Base-by-base conservation (phyloP, 2,113 vertebrate species). In the Pagrus major region DNA sequence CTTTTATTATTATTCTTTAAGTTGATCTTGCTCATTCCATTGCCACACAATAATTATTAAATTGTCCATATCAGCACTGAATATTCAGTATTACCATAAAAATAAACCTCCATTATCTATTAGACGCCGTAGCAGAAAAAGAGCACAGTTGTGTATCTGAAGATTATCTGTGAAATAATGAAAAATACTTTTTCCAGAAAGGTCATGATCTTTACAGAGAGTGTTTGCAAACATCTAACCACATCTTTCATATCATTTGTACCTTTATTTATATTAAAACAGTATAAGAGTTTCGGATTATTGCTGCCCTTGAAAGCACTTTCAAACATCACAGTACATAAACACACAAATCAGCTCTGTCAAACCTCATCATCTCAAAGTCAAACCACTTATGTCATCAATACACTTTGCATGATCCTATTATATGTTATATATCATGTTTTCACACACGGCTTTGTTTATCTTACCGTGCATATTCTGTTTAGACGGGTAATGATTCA, bases 401-500 rank as follows among this genome's bases (percentile, higher is more conserved):
- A 8, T 55, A 46, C 5, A 29, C 23, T 18, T 54, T 67, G 52
- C 33, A 76, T 78, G 18, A 39, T 66, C 10, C 5, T 64, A n/a
- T 59, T 27, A 20, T 35, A 1, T 39, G n/a, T 58, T 23, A 44
- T 35, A 25, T 23, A 60, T 56, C 2, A 25, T 2, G 20, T 18
- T 52, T 42, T 58, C 20, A 55, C n/a, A 61, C 25, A 18, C 14
- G 23, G 27, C 44, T 65, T 31, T 15, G 20, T 76, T 69, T 47
- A 42, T 64, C 59, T 77, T 56, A 59, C 52, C 2, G 8, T 25
- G 52, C 80, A 80, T 12, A 16, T 78, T 78, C 39, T 51, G 59
- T 82, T 41, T 39, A 27, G 71, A 77, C 67, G 23, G 27, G 59
- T 55, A 76, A 76, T 39, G 41, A 33, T n/a, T 71, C 8, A 23